A percentile compares a stretch with the other conserved stretches of the same genome.
phyloP scores from a whole-genome alignment of 53 echinoderm and acorn worm genomes.

The Mesocentrotus franciscanus region DNA sequence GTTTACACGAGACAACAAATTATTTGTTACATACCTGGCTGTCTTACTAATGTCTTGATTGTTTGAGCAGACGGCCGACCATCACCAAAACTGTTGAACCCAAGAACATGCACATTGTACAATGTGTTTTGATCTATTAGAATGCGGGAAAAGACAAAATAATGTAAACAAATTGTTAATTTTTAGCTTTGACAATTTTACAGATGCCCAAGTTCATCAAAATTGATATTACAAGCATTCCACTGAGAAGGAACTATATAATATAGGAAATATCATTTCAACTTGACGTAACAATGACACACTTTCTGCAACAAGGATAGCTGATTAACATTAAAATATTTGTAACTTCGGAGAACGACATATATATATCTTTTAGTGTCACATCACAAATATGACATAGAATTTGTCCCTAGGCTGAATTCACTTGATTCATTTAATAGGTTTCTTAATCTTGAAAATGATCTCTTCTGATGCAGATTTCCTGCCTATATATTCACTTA shows the following conservation, averaged over 20 bases:
- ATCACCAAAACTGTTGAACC: constrained; percentile 70
- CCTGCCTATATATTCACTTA: neutral
- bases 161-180: neutral
- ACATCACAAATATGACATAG: neutral
- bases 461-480: neutral
- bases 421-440: neutral
- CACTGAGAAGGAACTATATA: neutral
- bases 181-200: neutral
- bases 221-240: neutral
- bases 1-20: no score
- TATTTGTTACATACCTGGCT: constrained; percentile 3
- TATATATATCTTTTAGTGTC: neutral
- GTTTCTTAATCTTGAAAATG: neutral
- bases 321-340: neutral
- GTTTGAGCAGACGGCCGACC: constrained; percentile 57
- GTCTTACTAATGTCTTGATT: neutral
- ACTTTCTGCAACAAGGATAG: neutral
- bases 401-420: neutral
- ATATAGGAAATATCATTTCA: neutral
- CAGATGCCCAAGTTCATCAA: neutral
- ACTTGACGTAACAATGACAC: neutral
- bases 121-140: constrained; percentile 64
- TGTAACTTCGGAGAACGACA: neutral
- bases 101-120: constrained; percentile 67
- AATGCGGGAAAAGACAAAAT: neutral